Conservation (phyloP, 2,888 invertebrate species). For the Timema cristinae region DNA sequence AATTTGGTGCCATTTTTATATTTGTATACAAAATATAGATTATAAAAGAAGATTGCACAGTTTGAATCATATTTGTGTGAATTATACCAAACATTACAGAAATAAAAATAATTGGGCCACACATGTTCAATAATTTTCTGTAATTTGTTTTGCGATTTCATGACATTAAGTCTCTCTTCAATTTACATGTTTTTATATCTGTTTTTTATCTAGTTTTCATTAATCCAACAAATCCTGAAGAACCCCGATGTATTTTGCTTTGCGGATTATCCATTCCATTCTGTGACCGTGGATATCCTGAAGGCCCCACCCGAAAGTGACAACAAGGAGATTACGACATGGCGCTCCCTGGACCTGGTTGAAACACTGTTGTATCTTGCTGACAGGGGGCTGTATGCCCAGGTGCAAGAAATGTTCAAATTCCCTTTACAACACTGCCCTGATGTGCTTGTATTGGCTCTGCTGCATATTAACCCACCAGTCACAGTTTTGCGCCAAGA, state of each 20-base stretch:
- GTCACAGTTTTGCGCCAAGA: slow-evolving; percentile 78
- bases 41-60: too few relatives aligned
- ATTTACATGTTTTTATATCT: too few relatives aligned
- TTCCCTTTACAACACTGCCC: slow-evolving; percentile 91
- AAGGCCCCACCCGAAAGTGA: slow-evolving; percentile 94
- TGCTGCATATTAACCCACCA: slow-evolving; percentile 83
- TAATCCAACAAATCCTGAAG: slow-evolving; percentile 81
- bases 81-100: too few relatives aligned
- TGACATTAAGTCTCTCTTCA: too few relatives aligned
- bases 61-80: too few relatives aligned
- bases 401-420: slow-evolving; percentile 85
- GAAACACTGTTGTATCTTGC: slow-evolving; percentile 83
- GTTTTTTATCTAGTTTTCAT: slow-evolving; percentile 59
- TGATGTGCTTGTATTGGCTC: slow-evolving; percentile 83
- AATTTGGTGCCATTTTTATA: too few relatives aligned
- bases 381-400: slow-evolving; percentile 78
- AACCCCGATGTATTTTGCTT: slow-evolving; percentile 92
- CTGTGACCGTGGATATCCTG: slow-evolving; percentile 80
- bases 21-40: too few relatives aligned
- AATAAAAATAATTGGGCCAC: too few relatives aligned
- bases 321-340: slow-evolving; percentile 87
- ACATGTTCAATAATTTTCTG: too few relatives aligned
- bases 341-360: slow-evolving; percentile 89
- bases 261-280: slow-evolving; percentile 84
- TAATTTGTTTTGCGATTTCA: too few relatives aligned